Conservation (phyloP, 2,113 vertebrate species). For the Hepsetus odoe region DNA sequence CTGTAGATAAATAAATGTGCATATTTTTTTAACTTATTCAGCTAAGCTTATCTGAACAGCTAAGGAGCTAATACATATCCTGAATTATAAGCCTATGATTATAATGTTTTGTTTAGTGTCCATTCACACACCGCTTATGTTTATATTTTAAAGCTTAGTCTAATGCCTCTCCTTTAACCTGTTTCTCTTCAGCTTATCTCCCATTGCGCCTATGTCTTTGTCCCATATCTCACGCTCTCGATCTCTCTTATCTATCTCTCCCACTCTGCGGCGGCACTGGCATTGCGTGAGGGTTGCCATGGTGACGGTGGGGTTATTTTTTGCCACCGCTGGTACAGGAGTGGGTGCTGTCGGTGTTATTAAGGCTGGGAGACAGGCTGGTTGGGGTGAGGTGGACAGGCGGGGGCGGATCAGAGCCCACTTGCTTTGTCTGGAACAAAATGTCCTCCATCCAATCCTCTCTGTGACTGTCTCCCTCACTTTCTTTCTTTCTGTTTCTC, state of each 20-base stretch:
- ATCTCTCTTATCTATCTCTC: conserved; percentile 26
- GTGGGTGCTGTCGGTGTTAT: conserved; percentile 46
- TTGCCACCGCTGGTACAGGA: conserved; percentile 43
- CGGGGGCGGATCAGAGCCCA: conserved; percentile 48
- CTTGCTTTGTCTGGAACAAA: conserved; percentile 53
- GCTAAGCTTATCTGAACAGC: no score
- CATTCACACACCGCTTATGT: no score
- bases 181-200: conserved; percentile 20
- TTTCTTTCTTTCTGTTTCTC: conserved; percentile 4
- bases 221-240: conserved; percentile 12
- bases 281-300: conserved; percentile 35
- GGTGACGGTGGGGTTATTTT: conserved; percentile 45
- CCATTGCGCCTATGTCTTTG: neutral
- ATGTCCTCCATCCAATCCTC: conserved; percentile 46
- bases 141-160: neutral
- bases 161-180: neutral
- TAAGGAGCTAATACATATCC: no score
- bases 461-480: conserved; percentile 11
- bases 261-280: conserved; percentile 6
- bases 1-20: no score
- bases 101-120: no score
- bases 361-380: conserved; percentile 51
- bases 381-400: conserved; percentile 48
- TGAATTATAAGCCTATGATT: no score
- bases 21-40: no score